Conservation (phyloP, 2,888 invertebrate genomes). For the Malachius bipustulatus region DNA sequence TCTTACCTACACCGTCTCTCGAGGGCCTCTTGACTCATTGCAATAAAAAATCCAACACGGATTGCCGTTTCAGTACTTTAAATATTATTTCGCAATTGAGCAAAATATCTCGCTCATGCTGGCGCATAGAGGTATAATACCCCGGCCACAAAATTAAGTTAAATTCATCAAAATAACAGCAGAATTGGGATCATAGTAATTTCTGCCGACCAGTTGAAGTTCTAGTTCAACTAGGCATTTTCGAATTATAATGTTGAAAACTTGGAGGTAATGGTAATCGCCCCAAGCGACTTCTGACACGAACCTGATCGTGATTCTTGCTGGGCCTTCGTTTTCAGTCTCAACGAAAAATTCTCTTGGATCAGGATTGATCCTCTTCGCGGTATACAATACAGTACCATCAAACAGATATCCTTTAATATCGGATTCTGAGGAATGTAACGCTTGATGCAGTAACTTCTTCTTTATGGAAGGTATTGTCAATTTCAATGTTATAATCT, state of each 20-base stretch:
- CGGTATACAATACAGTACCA: conserved; percentile 57
- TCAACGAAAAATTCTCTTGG: conserved; percentile 47
- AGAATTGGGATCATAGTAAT: conserved; percentile 69
- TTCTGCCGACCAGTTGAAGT: conserved; percentile 57
- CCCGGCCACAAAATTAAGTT: too few species aligned
- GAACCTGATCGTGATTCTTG: conserved; percentile 44
- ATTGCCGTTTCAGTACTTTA: too few species aligned
- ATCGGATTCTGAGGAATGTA: conserved; percentile 18
- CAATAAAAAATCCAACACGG: too few species aligned
- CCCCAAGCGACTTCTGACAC: conserved; percentile 53
- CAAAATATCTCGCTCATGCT: too few species aligned
- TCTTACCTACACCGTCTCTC: too few species aligned
- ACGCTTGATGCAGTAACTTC: conserved; percentile 37
- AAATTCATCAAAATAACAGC: too few species aligned
- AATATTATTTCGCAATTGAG: too few species aligned
- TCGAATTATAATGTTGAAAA: conserved; percentile 67
- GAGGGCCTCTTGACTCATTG: too few species aligned
- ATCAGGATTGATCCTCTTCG: conserved; percentile 44
- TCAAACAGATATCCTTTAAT: conserved; percentile 57
- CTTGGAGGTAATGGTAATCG: conserved; percentile 59
- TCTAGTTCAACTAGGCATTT: conserved; percentile 52
- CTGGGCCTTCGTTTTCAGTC: conserved; percentile 24
- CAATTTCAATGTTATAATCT: conserved; percentile 60
- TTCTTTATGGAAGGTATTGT: conserved; percentile 50
- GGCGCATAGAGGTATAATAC: too few species aligned